Conservation (phyloP, 2,113 vertebrate species). For the Saguinus midas region DNA sequence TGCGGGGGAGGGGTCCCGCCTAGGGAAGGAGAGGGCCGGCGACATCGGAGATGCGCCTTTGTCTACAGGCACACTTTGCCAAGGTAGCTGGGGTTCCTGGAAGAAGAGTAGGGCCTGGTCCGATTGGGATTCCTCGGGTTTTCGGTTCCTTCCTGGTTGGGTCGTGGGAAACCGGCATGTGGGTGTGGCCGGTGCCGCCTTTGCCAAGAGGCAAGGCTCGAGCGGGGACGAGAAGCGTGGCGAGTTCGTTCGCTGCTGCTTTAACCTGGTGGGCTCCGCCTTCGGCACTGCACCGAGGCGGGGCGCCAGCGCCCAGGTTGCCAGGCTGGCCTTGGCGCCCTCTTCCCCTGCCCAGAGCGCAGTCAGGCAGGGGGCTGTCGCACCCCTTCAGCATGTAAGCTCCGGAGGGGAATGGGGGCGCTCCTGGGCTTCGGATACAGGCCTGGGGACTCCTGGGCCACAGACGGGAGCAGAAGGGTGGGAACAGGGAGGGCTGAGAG, state of each 20-base stretch:
- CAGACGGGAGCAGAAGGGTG: background rate
- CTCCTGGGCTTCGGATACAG: background rate
- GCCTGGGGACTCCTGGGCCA: background rate
- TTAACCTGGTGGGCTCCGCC: slow-evolving; percentile 53
- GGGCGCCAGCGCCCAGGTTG: background rate
- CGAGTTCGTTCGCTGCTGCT: background rate
- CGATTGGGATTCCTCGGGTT: background rate
- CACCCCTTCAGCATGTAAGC: background rate
- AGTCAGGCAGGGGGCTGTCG: background rate
- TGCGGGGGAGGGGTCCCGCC: background rate
- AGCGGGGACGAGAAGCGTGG: background rate
- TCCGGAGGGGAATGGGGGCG: background rate
- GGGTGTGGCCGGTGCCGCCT: slow-evolving; percentile 68
- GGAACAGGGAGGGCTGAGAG: background rate
- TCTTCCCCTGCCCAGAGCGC: background rate
- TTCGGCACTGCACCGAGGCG: slow-evolving; percentile 22
- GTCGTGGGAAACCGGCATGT: slow-evolving; percentile 68
- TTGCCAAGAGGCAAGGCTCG: background rate
- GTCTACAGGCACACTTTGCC: slow-evolving; percentile 71
- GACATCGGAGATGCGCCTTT: slow-evolving; percentile 63
- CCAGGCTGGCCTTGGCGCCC: background rate
- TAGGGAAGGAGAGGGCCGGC: slow-evolving; percentile 1
- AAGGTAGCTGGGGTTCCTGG: slow-evolving; percentile 47
- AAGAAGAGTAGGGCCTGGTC: background rate
- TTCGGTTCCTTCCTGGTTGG: slow-evolving; percentile 11